Base-by-base conservation (phyloP, 2,888 invertebrate species). In the Pyrrhosoma nymphula region DNA sequence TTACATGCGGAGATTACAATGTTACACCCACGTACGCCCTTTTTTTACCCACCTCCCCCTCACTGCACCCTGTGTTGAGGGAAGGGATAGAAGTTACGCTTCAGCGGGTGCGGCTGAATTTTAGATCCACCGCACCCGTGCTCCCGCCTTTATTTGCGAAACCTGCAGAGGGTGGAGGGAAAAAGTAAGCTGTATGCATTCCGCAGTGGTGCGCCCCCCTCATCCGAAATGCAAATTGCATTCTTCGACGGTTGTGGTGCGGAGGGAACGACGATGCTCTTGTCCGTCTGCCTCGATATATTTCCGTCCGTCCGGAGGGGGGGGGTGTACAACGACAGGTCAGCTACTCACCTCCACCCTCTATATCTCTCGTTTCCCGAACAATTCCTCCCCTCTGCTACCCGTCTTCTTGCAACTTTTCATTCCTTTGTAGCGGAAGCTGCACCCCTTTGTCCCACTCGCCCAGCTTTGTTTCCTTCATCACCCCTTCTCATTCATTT, bases 201-300 rank as follows among this genome's bases (percentile, higher is more conserved):
- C 16, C 75, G 75, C 75, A 35, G 35, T 35, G 16, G 82, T 35
- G 16, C 35, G 35, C 3, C 35, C n/a, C 35, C 35, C 6, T 82
- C 82, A 35, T 30, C 82, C 35, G 35, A 82, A 82, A 82, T 82
- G 82, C 82, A 82, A 82, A 82, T 82, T 30, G 35, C 82, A 82
- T 82, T 82, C 82, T 82, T 82, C 75, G 4, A 1, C 82, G 60
- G 60, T 60, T 20, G 18, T 69, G n/a, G 69, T 26, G 69, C n/a
- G 60, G 60, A 47, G 47, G 47, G 47, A 4, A 47, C 47, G 60
- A 60, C 60, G 16, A 3, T 56, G 8, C 56, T 56, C 16, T 1
- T 69, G 69, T 69, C 69, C 69, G 60, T 69, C 69, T 69, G 0
- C 69, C 26, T 69, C 26, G 35, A 16, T 82, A 0, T 82, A 35